phyloP scores from a whole-genome alignment of 2,113 vertebrate species.

The Leucoraja erinaceus region DNA sequence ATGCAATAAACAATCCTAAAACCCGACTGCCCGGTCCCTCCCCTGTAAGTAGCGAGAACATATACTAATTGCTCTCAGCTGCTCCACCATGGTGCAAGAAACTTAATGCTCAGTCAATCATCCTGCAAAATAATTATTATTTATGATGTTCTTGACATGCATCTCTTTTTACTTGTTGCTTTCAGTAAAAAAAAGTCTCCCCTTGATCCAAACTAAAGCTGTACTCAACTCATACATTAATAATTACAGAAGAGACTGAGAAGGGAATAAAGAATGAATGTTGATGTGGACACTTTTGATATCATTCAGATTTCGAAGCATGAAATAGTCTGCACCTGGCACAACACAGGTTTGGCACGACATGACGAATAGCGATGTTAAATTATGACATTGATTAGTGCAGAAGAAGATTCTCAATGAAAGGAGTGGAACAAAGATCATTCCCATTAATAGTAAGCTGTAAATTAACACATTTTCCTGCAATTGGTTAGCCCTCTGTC shows the following conservation, averaged over 20 bases:
- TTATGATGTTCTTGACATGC: conserved; percentile 11
- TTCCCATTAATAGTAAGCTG: conserved; percentile 8
- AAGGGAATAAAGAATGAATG: not conserved
- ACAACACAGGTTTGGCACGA: conserved; percentile 7
- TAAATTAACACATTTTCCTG: not conserved
- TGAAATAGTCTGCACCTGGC: conserved; percentile 30
- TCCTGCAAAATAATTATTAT: conserved; percentile 26
- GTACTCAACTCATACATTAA: not conserved
- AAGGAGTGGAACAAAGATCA: not conserved
- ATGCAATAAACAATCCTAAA: conserved; percentile 4
- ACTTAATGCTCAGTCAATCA: conserved; percentile 24
- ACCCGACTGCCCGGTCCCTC: not conserved
- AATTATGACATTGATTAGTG: conserved; percentile 12
- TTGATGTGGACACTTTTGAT: not conserved
- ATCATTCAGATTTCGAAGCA: not conserved
- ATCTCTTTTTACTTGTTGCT: not conserved
- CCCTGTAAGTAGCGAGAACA: not conserved
- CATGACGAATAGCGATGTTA: not conserved
- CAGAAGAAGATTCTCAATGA: not conserved
- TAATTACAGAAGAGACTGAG: not conserved
- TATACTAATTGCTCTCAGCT: conserved; percentile 23
- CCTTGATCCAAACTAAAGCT: conserved; percentile 12
- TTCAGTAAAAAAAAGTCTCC: not conserved
- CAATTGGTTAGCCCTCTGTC: not conserved
- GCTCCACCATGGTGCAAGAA: not conserved